Evolutionary conservation across 2,888 invertebrate species (phyloP), one percentile per base, ranked within the genome.

Genomic region (Panopea generosa): DNA sequence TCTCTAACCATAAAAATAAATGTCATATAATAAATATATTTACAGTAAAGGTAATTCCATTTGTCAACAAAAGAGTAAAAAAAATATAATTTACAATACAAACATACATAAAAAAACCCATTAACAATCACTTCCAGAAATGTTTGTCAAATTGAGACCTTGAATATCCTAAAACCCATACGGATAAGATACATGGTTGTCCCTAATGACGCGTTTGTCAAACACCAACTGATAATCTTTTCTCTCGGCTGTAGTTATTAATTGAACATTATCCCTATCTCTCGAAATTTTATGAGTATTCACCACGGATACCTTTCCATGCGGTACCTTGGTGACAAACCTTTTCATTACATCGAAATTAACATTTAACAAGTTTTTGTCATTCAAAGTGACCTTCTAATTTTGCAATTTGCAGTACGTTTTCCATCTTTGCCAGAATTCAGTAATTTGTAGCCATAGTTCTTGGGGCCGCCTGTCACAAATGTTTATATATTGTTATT

Each of bases 391-490:
- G 26, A 68, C 49, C 3, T 59, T 50, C 24, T 50, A 1, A 67
- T 49, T 59, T 67, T 67, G 33, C 57, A 67, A 77, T 20, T 16
- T 9, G 50, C 40, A 1, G n/a, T 9, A 18, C 33, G 52, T 7
- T 40, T 40, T 11, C 73, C 78, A 1, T 67, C 40, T 38, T 60
- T 40, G n/a, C 65, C 57, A 9, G 82, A 62, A 43, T 56, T 57
- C 14, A 56, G 18, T 43, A 72, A 24, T 33, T 61, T 55, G 65
- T 87, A 91, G 1, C 80, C 86, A 74, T 92, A 91, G 65, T 88
- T 91, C 77, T 92, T 92, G 3, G 91, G 89, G 0, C 91, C 92
- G 0, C 87, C 90, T 18, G 86, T 86, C 3, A 90, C 88, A 77
- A 91, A 92, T 61, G 59, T 40, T 11, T 27, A n/a, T 18, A 81